A percentile compares a stretch with the other conserved stretches of the same genome.
Conservation (phyloP, 2,113 vertebrate genomes). For the Donacobius atricapilla region DNA sequence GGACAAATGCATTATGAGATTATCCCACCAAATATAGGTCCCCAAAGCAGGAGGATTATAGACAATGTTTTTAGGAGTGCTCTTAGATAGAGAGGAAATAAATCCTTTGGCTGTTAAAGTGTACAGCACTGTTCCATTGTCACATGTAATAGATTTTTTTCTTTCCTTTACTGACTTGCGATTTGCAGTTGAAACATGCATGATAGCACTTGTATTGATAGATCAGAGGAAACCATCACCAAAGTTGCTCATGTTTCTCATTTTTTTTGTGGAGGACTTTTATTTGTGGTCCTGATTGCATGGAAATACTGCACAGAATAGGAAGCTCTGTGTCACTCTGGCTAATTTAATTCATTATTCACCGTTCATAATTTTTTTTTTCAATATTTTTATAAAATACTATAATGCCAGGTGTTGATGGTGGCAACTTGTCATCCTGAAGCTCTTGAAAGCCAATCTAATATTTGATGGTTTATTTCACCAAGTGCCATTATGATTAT, state of each 20-base stretch:
- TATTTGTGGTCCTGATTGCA: background rate
- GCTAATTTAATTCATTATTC: background rate
- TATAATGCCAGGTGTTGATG: background rate
- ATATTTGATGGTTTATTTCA: background rate
- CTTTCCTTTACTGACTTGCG: background rate
- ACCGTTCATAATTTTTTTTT: background rate
- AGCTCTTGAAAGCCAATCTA: background rate
- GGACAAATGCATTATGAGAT: background rate
- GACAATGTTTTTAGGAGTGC: background rate
- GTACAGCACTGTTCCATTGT: background rate
- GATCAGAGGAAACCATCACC: background rate
- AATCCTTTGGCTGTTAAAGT: background rate
- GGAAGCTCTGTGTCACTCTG: background rate
- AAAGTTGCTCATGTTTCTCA: background rate
- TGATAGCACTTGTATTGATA: background rate
- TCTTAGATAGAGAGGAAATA: background rate
- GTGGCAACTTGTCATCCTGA: background rate
- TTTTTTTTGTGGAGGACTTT: background rate
- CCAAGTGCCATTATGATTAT: background rate
- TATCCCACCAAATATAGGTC: background rate
- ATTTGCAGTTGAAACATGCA: background rate
- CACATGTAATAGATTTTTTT: background rate
- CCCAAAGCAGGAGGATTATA: background rate
- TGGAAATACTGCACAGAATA: background rate
- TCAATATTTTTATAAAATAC: background rate